Conservation (phyloP, 2,113 vertebrate species). For the Emydocephalus ijimae region DNA sequence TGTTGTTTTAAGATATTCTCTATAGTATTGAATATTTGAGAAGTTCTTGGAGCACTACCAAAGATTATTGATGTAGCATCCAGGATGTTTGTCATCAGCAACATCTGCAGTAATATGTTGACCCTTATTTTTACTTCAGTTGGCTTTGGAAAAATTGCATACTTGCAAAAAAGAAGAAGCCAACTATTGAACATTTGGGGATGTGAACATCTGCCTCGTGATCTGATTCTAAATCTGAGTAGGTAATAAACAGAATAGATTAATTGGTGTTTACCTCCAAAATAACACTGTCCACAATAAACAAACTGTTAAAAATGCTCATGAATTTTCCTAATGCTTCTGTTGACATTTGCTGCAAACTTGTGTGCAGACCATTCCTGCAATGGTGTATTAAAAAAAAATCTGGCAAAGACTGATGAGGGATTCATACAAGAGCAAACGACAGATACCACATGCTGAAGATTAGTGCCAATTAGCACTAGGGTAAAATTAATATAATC, state of each 20-base stretch:
- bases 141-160: not conserved
- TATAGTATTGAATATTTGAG: not conserved
- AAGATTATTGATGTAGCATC: not conserved
- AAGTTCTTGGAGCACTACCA: not conserved
- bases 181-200: not conserved
- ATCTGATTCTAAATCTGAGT: conserved; percentile 35
- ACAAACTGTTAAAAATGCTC: conserved; percentile 55
- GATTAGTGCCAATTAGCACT: conserved; percentile 66
- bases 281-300: conserved; percentile 60
- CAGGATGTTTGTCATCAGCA: not conserved
- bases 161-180: not conserved
- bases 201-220: not conserved
- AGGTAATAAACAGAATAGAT: conserved; percentile 43
- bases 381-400: conserved; percentile 71
- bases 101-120: not conserved
- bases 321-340: conserved; percentile 68
- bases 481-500: conserved; percentile 65
- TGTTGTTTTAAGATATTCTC: not conserved
- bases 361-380: conserved; percentile 60
- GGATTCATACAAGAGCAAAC: conserved; percentile 61
- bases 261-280: conserved; percentile 46
- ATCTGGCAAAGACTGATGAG: conserved; percentile 62
- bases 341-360: conserved; percentile 68
- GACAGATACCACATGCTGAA: conserved; percentile 60
- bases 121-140: not conserved